Conservation (phyloP, 2,888 invertebrate genomes). For the Nasonovia ribisnigri region DNA sequence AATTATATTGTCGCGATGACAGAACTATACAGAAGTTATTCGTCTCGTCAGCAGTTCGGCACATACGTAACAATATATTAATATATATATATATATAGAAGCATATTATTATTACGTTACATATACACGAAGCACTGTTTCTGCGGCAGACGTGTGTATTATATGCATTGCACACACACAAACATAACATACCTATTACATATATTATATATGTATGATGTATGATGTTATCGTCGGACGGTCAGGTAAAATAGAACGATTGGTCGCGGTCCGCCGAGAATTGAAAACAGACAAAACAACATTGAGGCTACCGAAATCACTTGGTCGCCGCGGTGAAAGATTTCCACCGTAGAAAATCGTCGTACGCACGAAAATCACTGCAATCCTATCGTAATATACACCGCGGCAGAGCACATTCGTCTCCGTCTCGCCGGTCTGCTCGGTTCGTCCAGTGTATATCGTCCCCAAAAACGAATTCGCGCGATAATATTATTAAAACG, state of each 20-base stretch:
- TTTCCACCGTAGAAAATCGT: slow-evolving; percentile 42
- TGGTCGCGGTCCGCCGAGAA: slow-evolving; percentile 53
- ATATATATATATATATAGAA: not conserved
- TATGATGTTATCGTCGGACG: not conserved
- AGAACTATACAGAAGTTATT: slow-evolving; percentile 37
- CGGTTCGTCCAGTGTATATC: not conserved
- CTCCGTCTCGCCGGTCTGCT: not conserved
- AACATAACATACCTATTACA: not conserved
- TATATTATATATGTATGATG: not conserved
- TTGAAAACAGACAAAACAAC: slow-evolving; percentile 25
- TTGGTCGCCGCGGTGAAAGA: slow-evolving; percentile 9
- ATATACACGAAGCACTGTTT: not conserved
- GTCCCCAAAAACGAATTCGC: not conserved
- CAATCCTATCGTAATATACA: not conserved
- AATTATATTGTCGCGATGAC: not conserved
- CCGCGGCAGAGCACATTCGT: slow-evolving; percentile 21
- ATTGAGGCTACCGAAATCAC: slow-evolving; percentile 17
- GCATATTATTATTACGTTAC: not conserved
- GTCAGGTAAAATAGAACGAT: slow-evolving; percentile 33
- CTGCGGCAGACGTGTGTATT: not conserved
- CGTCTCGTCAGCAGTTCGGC: not conserved
- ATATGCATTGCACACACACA: too few relatives aligned
- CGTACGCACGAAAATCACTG: not conserved
- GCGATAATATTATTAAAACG: not conserved
- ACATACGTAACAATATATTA: not conserved